These are phyloP conservation scores for Regulus satrapa DNA, from an alignment of 2,113 vertebrate species.

Conservation along the genomic window DNA sequence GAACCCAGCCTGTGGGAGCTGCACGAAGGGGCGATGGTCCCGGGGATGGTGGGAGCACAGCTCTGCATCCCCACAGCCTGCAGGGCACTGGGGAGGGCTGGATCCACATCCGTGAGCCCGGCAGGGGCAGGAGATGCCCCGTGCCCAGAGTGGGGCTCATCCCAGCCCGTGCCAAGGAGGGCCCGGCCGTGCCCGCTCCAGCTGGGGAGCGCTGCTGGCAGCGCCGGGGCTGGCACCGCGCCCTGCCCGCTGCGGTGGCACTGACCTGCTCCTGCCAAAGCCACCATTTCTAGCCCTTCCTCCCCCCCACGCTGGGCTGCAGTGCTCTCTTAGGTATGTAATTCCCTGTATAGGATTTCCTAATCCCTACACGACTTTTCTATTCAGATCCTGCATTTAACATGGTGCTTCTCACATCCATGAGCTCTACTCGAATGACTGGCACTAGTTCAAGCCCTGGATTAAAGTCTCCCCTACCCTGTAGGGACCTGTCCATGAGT, in stretches of 20 bases:
- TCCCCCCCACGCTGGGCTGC: background rate
- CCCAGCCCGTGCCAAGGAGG: too few species aligned
- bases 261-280: too few species aligned
- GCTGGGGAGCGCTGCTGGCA: background rate
- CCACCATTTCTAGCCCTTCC: background rate
- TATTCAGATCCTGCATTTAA: background rate
- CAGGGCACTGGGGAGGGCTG: background rate
- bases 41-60: fast-evolving
- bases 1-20: background rate
- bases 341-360: background rate
- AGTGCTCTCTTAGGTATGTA: background rate
- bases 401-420: background rate
- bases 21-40: fast-evolving
- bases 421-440: background rate
- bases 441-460: background rate
- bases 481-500: background rate
- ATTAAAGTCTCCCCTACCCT: background rate
- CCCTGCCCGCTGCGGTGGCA: background rate
- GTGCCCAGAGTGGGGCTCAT: fast-evolving
- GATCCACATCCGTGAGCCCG: background rate
- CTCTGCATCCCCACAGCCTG: too few species aligned
- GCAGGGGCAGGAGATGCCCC: background rate
- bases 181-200: background rate
- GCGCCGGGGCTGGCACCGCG: background rate
- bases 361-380: background rate